Base-by-base conservation (phyloP, 2,113 vertebrate species). In the Bubo blakistoni region DNA sequence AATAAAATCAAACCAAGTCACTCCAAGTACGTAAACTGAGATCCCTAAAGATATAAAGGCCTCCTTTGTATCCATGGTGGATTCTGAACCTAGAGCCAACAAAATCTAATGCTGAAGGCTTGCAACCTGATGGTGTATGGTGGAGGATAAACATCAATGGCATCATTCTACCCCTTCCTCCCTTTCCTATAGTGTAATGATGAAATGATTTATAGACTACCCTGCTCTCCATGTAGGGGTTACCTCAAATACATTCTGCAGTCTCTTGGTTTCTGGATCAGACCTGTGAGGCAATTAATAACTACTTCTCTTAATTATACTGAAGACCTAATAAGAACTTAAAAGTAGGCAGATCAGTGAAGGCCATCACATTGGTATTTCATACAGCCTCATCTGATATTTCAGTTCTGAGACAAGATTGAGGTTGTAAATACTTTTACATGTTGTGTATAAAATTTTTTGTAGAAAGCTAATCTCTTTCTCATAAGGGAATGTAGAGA, bases 101-200 rank as follows among this genome's bases (percentile, higher is more conserved):
- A 77, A 62, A 95, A 82, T 20, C 13, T 82, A 2, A 52, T 22
- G 54, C 65, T 42, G 30, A 89, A 79, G 7, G 7, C 29, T 89
- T 63, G 8, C 7, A 47, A 40, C 4, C 3, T 22, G 7, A 51
- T n/a, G 25, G 2, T 58, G 5, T 57, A 65, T 13, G 6, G 13
- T 63, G 14, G 9, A 92, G 32, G 9, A 59, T 38, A 29, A 92
- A 46, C 7, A 49, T 4, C 18, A 49, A 44, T 10, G 3, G 4
- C 27, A 47, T 44, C 0, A 0, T 67, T 78, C 52, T 65, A 49
- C 3, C 9, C 7, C 5, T 10, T 66, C 63, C 9, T 6, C 8
- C 7, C 20, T 9, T 71, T 62, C 16, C 42, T 62, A 10, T 13
- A 79, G 25, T 7, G 82, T 36, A 62, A 70, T 30, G 30, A 86